phyloP scores from a whole-genome alignment of 2,888 invertebrate species.

The Eristalis arbustorum region DNA sequence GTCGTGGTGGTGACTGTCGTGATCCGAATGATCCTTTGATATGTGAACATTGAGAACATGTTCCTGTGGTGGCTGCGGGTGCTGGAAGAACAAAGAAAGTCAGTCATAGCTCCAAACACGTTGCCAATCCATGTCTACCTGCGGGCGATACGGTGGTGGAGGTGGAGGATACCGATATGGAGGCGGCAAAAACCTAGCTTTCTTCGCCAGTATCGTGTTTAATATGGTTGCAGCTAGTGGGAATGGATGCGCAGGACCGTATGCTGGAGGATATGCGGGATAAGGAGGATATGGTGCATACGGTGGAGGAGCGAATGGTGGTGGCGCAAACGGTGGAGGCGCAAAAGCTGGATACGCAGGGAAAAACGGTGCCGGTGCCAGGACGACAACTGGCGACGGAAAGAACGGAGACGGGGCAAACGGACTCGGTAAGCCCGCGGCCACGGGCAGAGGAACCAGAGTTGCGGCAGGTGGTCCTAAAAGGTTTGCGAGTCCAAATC shows the following conservation, averaged over 20 bases:
- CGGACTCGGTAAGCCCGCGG: no score
- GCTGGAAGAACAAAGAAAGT: not conserved
- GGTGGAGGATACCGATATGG: conserved; percentile 17
- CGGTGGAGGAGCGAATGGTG: not conserved
- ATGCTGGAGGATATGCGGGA: not conserved
- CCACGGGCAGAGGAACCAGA: not conserved
- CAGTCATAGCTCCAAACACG: not conserved
- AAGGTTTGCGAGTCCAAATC: conserved; percentile 30
- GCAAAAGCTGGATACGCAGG: not conserved
- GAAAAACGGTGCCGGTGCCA: conserved; percentile 6
- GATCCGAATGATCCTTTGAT: conserved; percentile 30
- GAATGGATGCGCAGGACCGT: not conserved
- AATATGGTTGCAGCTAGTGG: conserved; percentile 17
- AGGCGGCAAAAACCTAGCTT: conserved; percentile 15
- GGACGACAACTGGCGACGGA: not conserved
- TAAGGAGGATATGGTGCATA: not conserved
- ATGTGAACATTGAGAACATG: conserved; percentile 39
- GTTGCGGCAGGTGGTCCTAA: not conserved
- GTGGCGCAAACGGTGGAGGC: not conserved
- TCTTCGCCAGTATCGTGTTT: conserved; percentile 35
- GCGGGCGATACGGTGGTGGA: conserved; percentile 23
- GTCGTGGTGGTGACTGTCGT: not conserved
- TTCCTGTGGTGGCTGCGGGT: not conserved
- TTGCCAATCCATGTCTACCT: conserved; percentile 14
- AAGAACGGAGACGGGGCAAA: not conserved